Conservation (phyloP, 1,140 invertebrate genomes). For the Danaus plexippus region DNA sequence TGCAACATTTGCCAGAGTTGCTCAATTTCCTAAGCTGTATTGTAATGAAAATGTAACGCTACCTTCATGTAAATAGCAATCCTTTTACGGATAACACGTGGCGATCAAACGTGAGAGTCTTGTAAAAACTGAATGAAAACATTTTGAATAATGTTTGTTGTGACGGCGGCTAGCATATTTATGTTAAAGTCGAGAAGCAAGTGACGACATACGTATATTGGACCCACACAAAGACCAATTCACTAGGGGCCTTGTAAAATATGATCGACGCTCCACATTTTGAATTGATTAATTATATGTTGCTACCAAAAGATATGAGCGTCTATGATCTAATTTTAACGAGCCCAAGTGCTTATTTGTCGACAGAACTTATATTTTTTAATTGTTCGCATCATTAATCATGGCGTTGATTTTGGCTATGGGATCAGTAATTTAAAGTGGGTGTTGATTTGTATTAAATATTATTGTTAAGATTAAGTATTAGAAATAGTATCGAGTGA, state of each 20-base stretch:
- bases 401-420: slow-evolving; percentile 21
- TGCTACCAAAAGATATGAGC: slow-evolving; percentile 31
- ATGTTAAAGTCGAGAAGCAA: slow-evolving; percentile 26
- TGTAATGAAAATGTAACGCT: no score
- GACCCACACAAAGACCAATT: slow-evolving; percentile 69
- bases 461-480: background rate
- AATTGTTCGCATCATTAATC: slow-evolving; percentile 44
- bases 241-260: slow-evolving; percentile 54
- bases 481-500: slow-evolving; percentile 30
- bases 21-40: no score
- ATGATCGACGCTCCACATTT: slow-evolving; percentile 52
- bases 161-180: slow-evolving; percentile 53
- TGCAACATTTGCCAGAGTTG: no score
- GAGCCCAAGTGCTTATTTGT: slow-evolving; percentile 40
- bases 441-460: slow-evolving; percentile 13
- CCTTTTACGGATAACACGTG: slow-evolving; percentile 40
- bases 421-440: slow-evolving; percentile 17
- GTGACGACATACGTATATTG: slow-evolving; percentile 50
- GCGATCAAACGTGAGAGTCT: slow-evolving; percentile 45
- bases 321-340: slow-evolving; percentile 46
- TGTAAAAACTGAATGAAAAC: slow-evolving; percentile 62
- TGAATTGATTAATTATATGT: slow-evolving; percentile 66
- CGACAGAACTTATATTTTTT: slow-evolving; percentile 38
- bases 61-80: slow-evolving; percentile 1
- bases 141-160: slow-evolving; percentile 67